Base-by-base conservation (phyloP, 2,113 vertebrate species). In the Pterocles orientalis region DNA sequence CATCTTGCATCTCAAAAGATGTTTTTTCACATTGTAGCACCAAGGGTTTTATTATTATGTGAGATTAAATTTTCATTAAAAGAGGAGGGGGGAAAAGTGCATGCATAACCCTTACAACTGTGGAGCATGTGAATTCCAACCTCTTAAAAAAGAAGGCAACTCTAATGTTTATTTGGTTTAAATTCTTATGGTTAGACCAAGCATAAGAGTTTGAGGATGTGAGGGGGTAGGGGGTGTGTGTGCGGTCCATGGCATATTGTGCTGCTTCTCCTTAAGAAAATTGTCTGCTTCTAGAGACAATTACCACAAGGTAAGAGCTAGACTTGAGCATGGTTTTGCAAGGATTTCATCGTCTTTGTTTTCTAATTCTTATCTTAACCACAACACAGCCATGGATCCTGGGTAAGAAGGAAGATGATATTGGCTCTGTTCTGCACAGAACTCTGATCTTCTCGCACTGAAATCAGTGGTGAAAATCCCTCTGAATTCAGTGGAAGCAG, bases 401-500 rank as follows among this genome's bases (percentile, higher is more conserved):
- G 60, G 11, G 17, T 48, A 64, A 71, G 86, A 62, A 54, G 77
- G 4, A 94, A 24, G 53, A 79, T 0, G 0, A 62, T 60, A 90
- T 94, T 75, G 56, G 23, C 71, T 94, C 77, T 85, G 20, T 26
- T 75, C 36, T 56, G 39, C 41, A 43, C 21, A 70, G 77, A 81
- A 61, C 33, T 57, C 29, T 53, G 7, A 47, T 93, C 34, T 76
- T 82, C 62, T 86, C 11, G 29, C 26, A 11, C 65, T 89, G 81
- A 90, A 91, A 79, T 48, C 47, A 29, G 48, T 58, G 88, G 53
- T 2, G 2, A 75, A 90, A 82, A 83, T 47, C 41, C 25, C 28
- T 90, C 47, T 75, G 68, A 88, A 73, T 93, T 83, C 80, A 33
- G 64, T 70, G 91, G 66, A 94, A 90, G 60, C 68, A 81, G 60